Base-by-base conservation (phyloP, 2,888 invertebrate species). In the Notodonta ziczac region DNA sequence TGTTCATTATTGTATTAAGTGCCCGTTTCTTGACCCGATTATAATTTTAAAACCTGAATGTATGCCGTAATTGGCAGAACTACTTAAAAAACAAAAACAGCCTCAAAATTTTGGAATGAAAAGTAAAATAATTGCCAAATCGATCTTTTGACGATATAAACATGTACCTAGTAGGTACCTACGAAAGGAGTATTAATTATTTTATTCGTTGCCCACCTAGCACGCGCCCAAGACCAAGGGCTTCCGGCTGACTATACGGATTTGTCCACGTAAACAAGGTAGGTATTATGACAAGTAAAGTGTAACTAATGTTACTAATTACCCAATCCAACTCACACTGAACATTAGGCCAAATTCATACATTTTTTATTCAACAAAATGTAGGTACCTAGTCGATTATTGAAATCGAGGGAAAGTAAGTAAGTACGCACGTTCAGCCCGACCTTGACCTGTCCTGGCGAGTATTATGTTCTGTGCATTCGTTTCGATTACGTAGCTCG, bases 351-450 rank as follows among this genome's bases (percentile, higher is more conserved):
- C 4, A 46, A 46, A n/a, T 46, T 46, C 5, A 46, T 6, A 5
- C 42, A 42, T n/a, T 10, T 13, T 46, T 46, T 5, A n/a, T 5
- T 6, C 4, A n/a, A 5, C 9, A n/a, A 46, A 46, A 46, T 13
- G 46, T n/a, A n/a, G n/a, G n/a, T 4, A 46, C 24, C 2, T 24
- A 24, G 9, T 46, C 4, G n/a, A n/a, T n/a, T 2, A 13, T 46
- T 46, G 13, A 5, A 46, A 46, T 50, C 9, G 50, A 14, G 61
- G 52, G 68, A 69, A 46, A 46, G 46, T 46, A 46, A 46, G 46
- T 46, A 69, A 69, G 69, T 69, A 69, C 59, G 67, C 69, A 69
- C 69, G 69, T 39, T n/a, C 14, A 16, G 9, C 9, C 16, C 48
- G 51, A 57, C 69, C 69, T 63, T 69, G 72, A 71, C 69, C 59